Base-by-base conservation (phyloP, 2,797 vertebrate species). In the Anguilla megastoma region DNA sequence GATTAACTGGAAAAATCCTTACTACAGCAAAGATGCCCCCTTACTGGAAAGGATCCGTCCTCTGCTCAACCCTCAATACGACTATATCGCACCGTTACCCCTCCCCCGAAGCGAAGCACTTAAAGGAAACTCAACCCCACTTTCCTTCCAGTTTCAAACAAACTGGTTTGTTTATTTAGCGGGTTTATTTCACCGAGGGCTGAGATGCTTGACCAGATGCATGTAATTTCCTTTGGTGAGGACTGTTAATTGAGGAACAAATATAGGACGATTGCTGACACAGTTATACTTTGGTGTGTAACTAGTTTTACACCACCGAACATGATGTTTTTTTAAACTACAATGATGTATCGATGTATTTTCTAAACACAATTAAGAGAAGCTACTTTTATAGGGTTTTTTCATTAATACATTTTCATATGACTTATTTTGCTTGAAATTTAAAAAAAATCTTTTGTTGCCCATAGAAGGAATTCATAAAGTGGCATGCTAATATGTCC, bases 11-110 rank as follows among this genome's bases (percentile, higher is more conserved):
- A 95, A 95, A 76, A 92, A 94, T 92, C 92, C 93, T 95, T 95
- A 95, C 94, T 94, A 94, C 95, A 76, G 86, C 84, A 87, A 83
- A 88, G 87, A 86, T 84, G 94, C 95, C 95, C 95, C 95, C 95
- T 96, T 94, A 96, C 94, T 95, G 95, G 95, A 96, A 86, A 95
- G 95, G 95, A 95, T 94, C 94, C 94, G 95, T 94, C 93, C 92
- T 93, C 87, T 30, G 92, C 92, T 94, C 94, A 93, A 90, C 66
- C 69, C 91, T 90, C 92, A 86, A 90, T 18, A 41, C 80, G 85
- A 89, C 89, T 89, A 30, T 89, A 92, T 90, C 90, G 91, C 91
- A 90, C 90, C 89, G 91, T 89, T 87, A 16, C 90, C 89, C 87
- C 87, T 89, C 76, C 89, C 88, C 82, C 87, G 90, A 74, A n/a